Evolutionary conservation across 1,140 invertebrate genomes (phyloP), one percentile per base, ranked within the genome.

Genomic region (Centruroides vittatus): DNA sequence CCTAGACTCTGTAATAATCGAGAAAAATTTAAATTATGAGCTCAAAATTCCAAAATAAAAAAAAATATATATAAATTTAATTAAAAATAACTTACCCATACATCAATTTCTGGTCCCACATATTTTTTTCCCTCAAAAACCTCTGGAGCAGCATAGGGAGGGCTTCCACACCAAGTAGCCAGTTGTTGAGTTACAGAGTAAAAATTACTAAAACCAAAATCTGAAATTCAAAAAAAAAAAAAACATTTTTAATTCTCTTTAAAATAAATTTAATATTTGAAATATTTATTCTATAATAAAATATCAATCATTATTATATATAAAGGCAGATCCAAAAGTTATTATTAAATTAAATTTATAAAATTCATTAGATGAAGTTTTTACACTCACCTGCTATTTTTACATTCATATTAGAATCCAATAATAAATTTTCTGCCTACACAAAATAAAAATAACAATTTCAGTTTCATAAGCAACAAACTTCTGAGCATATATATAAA

Each of bases 151-250:
- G 94, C 94, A 74, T 98, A 98, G 0, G 94, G 94, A 7, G 94
- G 94, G 13, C 65, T 90, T 0, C 94, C 94, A 72, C 94, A 98
- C 88, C 92, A 98, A 6, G 94, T 98, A 34, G 86, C 84, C 61
- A 98, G 72, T 50, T 85, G 81, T 58, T 85, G 82, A 0, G 85
- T 86, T 1, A 84, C 81, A 13, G 82, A 83, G 75, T 84, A 97
- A 71, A 89, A 88, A 77, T 97, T 98, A 67, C 90, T 93, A 75
- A 98, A 98, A 12, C 94, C 94, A 77, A 98, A 98, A 73, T 93
- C 89, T 55, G 93, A 93, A 34, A 97, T 5, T n/a, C n/a, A n/a
- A n/a, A 56, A 36, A 23, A 7, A 56, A 41, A 7, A 12, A n/a
- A 36, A 56, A 6, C 4, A 53, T 7, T 53, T 13, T 56, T 56